phyloP scores from a whole-genome alignment of 2,888 invertebrate species.

The Dorcus hopei region DNA sequence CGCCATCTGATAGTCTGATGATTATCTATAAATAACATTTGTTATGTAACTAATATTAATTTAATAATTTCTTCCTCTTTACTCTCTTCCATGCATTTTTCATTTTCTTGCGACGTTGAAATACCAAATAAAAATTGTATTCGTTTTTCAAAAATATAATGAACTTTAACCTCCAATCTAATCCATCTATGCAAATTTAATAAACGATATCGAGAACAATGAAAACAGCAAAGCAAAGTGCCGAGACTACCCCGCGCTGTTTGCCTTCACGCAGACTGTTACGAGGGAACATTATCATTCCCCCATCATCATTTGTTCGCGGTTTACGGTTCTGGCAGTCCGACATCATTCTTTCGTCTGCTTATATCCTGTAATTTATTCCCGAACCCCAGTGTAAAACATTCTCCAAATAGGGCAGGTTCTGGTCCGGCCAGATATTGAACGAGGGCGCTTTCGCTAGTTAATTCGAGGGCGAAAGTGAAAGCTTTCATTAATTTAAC shows the following conservation, averaged over 20 bases:
- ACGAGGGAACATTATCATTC: conserved; percentile 28
- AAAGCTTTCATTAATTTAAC: not conserved
- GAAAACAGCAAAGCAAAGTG: no score
- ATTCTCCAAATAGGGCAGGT: conserved; percentile 24
- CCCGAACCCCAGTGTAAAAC: conserved; percentile 28
- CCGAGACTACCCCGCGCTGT: conserved; percentile 3
- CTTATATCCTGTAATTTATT: conserved; percentile 36
- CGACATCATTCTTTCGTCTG: conserved; percentile 34
- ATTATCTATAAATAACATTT: no score
- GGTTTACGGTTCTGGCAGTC: conserved; percentile 32
- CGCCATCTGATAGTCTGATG: no score
- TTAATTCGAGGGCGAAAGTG: not conserved
- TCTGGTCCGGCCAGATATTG: conserved; percentile 26
- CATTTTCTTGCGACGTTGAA: no score
- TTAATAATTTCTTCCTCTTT: no score
- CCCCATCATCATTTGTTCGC: conserved; percentile 33
- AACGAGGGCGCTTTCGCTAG: not conserved
- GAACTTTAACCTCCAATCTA: no score
- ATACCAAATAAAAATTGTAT: no score
- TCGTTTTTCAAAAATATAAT: no score
- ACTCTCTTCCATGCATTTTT: no score
- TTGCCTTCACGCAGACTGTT: conserved; percentile 16
- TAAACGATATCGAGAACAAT: no score
- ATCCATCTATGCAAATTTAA: no score
- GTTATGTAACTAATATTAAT: no score